Evolutionary conservation across 2,888 invertebrate species (phyloP).

Genomic region (Noctua fimbriata): DNA sequence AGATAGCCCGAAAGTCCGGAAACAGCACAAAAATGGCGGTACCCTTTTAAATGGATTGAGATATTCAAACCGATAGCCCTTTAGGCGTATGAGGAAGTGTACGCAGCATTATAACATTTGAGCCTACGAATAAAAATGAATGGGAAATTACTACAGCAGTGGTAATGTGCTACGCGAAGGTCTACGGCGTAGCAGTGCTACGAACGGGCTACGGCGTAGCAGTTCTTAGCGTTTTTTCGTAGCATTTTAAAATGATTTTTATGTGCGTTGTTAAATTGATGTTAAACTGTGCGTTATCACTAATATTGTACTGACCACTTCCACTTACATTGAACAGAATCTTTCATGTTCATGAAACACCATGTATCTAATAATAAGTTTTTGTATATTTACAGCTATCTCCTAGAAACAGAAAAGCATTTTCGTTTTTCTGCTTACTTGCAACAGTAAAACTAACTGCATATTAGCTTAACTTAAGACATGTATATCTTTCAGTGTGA

Average conservation of each 20-base stretch:
- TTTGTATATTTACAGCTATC: neutral
- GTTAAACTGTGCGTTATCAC: neutral
- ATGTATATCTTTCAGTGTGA: neutral
- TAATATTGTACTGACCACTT: neutral
- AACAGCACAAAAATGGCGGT: constrained; percentile 38
- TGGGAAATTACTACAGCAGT: neutral
- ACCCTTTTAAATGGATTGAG: constrained; percentile 54
- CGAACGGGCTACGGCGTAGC: constrained; percentile 5
- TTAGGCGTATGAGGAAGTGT: constrained; percentile 1
- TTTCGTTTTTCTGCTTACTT: neutral
- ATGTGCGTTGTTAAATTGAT: neutral
- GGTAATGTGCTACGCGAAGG: neutral
- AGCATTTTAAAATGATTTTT: neutral
- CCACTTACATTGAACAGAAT: neutral
- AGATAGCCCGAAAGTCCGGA: constrained; percentile 34
- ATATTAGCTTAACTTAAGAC: too few relatives aligned
- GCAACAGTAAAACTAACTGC: neutral
- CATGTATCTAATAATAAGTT: neutral
- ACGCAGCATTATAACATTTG: constrained; percentile 30
- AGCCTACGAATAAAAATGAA: constrained; percentile 25
- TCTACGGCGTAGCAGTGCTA: constrained; percentile 42
- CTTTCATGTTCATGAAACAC: neutral
- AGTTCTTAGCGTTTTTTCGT: too few relatives aligned
- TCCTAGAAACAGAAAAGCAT: neutral
- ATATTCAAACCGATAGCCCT: constrained; percentile 37